phyloP scores from a whole-genome alignment of 2,797 vertebrate genomes.

The Acipenser ruthenus region DNA sequence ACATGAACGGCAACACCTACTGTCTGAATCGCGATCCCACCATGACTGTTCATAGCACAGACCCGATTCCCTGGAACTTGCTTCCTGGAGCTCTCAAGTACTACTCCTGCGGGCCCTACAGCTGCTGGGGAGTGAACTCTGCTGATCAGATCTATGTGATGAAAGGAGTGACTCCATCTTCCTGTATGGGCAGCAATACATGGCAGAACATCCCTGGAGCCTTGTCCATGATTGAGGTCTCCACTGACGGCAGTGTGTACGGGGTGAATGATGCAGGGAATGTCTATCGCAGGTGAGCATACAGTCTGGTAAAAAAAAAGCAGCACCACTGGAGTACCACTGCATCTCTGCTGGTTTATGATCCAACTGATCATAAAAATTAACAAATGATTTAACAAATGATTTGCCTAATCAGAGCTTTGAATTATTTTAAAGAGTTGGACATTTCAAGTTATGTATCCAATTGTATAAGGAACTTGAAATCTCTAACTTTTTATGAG shows the following conservation, averaged over 20 bases:
- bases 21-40: conserved; percentile 16
- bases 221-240: conserved; percentile 26
- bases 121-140: conserved; percentile 34
- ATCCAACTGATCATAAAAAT: no score
- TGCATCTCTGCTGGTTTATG: no score
- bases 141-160: neutral
- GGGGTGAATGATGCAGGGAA: neutral
- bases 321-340: no score
- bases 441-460: no score
- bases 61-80: rapidly evolving
- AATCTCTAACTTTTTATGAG: no score
- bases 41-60: rapidly evolving
- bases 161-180: conserved; percentile 3
- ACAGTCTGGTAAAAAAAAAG: no score
- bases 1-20: rapidly evolving
- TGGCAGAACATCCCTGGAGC: conserved; percentile 8
- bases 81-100: conserved; percentile 7
- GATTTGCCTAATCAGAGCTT: no score
- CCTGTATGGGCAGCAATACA: neutral
- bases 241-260: conserved; percentile 25
- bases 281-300: conserved; percentile 24
- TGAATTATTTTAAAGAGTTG: no score
- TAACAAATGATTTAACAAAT: no score
- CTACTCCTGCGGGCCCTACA: conserved; percentile 27
- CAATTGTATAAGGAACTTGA: no score